phyloP scores from a whole-genome alignment of 1,140 invertebrate genomes.

The Arion vulgaris region DNA sequence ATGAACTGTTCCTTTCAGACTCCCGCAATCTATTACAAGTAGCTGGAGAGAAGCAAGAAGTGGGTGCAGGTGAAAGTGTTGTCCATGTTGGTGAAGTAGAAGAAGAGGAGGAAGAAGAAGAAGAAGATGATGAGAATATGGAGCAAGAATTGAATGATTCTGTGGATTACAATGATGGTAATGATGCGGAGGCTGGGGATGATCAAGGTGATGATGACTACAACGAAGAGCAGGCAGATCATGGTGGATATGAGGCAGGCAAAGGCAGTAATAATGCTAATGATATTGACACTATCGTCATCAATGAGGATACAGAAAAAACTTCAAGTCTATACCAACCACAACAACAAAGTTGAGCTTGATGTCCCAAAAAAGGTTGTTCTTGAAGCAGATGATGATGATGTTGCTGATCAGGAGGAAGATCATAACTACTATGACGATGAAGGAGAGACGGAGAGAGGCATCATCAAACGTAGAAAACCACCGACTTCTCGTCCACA shows the following conservation, averaged over 20 bases:
- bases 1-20: conserved; percentile 35
- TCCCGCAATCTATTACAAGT: conserved; percentile 33
- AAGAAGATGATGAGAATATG: conserved; percentile 43
- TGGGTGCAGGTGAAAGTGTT: not conserved
- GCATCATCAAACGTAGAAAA: conserved; percentile 34
- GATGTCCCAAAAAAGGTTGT: not conserved
- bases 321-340: not conserved
- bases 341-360: not conserved
- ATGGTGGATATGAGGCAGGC: conserved; percentile 44
- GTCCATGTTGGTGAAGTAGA: conserved; percentile 27
- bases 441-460: conserved; percentile 30
- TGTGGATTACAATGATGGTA: conserved; percentile 32
- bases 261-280: not conserved
- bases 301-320: conserved; percentile 20
- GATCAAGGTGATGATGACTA: conserved; percentile 43
- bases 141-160: conserved; percentile 42
- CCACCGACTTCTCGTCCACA: conserved; percentile 7
- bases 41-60: conserved; percentile 3
- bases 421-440: conserved; percentile 50
- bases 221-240: conserved; percentile 38
- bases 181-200: conserved; percentile 30
- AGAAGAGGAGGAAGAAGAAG: conserved; percentile 41
- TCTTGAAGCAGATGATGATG: conserved; percentile 34
- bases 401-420: conserved; percentile 38
- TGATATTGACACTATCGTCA: not conserved